Evolutionary conservation across 2,113 vertebrate genomes (phyloP), one percentile per base, ranked within the genome.

Genomic region (Phylloscopus whistleri): DNA sequence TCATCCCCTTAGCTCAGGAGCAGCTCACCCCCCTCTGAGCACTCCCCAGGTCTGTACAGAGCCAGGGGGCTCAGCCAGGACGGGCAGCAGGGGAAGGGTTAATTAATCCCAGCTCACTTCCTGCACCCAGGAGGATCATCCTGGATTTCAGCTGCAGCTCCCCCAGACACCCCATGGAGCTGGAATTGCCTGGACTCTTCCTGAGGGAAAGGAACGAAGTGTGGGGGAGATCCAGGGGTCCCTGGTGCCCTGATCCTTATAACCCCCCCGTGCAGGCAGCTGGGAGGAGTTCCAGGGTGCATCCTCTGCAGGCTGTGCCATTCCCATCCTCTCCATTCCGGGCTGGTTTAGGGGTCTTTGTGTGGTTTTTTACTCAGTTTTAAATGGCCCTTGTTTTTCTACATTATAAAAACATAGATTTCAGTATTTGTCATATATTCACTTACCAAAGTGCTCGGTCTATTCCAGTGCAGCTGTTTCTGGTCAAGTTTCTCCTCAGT

Each of bases 401-500:
- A 2, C 7, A 0, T 43, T 80, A 11, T 9, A 23, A 64, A 39
- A 30, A 30, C 31, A 3, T 1, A 9, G 2, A 3, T 33, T 73
- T 80, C 16, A 63, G 23, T 31, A 26, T 60, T 69, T 37, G 5
- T 52, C 18, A 1, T 8, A 19, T 8, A 19, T 70, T 68, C 17
- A 13, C 15, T 53, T 53, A 21, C 20, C 52, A 46, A 66, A 58
- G 51, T 41, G 33, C 51, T 75, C 63, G 11, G 0, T 58, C 58
- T 16, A 11, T 62, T 46, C n/a, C 51, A 31, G 55, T 46, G 59
- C 86, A 95, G 72, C 78, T 84, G 59, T 41, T 94, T 84, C 44
- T 82, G 2, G 41, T 59, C 53, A 20, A 11, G 46, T 66, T 74
- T 69, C 39, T 77, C 51, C 46, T 76, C 43, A 30, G 37, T 5